phyloP scores from a whole-genome alignment of 64 coral and sea anemone genomes.

The Montipora sp. region DNA sequence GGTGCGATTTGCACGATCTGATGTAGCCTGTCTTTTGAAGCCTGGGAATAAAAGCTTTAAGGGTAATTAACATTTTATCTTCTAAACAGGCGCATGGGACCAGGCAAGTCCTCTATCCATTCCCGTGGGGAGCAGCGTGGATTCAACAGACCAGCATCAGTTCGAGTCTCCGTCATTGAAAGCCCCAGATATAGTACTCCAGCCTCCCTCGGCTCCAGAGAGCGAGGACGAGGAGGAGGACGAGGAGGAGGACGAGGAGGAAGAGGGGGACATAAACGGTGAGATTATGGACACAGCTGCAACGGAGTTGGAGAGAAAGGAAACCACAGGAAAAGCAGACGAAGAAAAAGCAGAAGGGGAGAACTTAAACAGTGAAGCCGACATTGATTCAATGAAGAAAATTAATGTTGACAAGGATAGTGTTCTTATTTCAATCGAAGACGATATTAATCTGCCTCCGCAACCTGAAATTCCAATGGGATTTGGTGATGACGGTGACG shows the following conservation, averaged over 20 bases:
- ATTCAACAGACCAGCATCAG: conserved; percentile 13
- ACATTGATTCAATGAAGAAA: background rate
- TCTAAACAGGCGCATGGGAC: background rate
- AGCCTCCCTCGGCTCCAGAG: conserved; percentile 66
- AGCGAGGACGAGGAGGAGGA: conserved; percentile 46
- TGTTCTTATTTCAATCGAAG: conserved; percentile 59
- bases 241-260: conserved; percentile 18
- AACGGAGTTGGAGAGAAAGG: conserved; percentile 58
- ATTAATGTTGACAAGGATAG: conserved; percentile 16
- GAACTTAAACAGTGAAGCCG: background rate
- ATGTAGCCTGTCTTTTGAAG: too few species aligned
- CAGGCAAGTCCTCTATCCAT: background rate
- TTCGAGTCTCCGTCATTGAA: conserved; percentile 24
- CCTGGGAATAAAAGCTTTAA: too few species aligned
- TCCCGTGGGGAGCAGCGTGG: conserved; percentile 1
- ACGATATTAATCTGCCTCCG: conserved; percentile 24
- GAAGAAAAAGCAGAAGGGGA: conserved; percentile 11
- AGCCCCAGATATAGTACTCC: conserved; percentile 58
- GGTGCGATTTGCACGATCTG: too few species aligned
- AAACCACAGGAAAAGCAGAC: background rate
- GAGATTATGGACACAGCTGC: conserved; percentile 49
- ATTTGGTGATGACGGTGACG: conserved; percentile 40
- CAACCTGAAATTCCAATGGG: conserved; percentile 22
- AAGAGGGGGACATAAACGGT: conserved; percentile 49
- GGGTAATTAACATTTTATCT: background rate